A percentile compares a stretch with the other conserved stretches of the same genome.
phyloP scores from a whole-genome alignment of 92 coral and sea anemone genomes.

The Umimayanthus kanabou region DNA sequence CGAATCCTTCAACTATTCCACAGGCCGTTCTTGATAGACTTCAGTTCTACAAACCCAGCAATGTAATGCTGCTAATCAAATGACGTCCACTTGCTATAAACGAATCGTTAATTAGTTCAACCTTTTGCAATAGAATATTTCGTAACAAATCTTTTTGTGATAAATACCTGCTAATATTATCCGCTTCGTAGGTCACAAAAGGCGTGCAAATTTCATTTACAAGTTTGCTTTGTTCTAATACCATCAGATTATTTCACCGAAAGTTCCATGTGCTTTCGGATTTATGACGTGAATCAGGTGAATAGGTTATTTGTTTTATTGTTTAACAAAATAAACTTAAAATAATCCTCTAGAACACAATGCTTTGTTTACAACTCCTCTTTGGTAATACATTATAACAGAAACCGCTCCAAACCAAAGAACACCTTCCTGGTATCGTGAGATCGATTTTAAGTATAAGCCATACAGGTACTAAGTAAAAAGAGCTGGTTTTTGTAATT shows the following conservation, averaged over 20 bases:
- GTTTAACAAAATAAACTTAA: conserved; percentile 1
- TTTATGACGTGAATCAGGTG: not conserved
- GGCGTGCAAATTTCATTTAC: conserved; percentile 4
- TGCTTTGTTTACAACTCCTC: not conserved
- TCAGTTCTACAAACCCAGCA: not conserved
- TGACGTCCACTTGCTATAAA: not conserved
- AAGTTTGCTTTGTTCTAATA: conserved; percentile 10
- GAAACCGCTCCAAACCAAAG: not conserved
- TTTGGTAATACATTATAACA: not conserved
- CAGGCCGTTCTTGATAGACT: not conserved
- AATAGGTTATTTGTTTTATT: not conserved
- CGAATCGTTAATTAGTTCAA: conserved; percentile 9
- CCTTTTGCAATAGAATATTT: not conserved
- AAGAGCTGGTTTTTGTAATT: not conserved
- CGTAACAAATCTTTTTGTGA: not conserved
- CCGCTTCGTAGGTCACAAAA: not conserved
- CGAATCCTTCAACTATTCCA: not conserved
- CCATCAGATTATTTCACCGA: not conserved
- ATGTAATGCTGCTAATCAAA: not conserved
- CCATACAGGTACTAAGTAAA: not conserved
- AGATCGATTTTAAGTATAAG: no score
- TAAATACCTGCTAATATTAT: not conserved
- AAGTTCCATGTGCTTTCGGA: not conserved
- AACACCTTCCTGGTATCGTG: no score
- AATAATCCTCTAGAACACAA: conserved; percentile 2